Evolutionary conservation across 2,888 invertebrate genomes (phyloP).

Genomic region (Argyra leucocephala): DNA sequence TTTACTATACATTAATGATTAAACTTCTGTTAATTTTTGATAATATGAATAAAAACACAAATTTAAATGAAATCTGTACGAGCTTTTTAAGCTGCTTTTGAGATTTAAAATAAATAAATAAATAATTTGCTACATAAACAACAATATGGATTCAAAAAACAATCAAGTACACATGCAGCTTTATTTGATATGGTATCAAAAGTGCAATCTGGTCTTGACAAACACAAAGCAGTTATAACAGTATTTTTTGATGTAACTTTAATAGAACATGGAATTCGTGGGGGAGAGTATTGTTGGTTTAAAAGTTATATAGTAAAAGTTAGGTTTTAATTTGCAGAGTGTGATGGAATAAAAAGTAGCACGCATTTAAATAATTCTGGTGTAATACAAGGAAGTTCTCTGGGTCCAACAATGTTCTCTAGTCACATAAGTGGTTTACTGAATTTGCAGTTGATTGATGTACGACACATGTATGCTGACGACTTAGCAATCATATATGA

Average conservation of each 20-base stretch:
- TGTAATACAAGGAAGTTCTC: background rate
- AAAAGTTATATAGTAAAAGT: background rate
- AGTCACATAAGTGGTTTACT: no score
- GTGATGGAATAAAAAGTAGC: background rate
- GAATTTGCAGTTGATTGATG: no score
- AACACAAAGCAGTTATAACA: background rate
- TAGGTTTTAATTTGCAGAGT: background rate
- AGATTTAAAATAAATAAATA: no score
- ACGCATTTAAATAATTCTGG: background rate
- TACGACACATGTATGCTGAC: no score
- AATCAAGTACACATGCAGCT: background rate
- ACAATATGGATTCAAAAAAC: background rate
- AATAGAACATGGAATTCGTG: background rate
- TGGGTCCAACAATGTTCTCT: background rate
- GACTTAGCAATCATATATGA: no score
- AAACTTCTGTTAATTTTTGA: no score
- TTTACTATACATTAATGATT: no score
- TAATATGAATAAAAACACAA: no score
- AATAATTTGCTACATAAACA: background rate
- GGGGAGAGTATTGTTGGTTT: background rate
- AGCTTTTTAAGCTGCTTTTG: no score
- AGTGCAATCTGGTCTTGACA: background rate
- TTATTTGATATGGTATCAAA: background rate
- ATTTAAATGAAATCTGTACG: no score
- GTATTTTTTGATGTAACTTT: background rate